phyloP scores from a whole-genome alignment of 1,140 invertebrate genomes.

The Mactra quadrangularis region DNA sequence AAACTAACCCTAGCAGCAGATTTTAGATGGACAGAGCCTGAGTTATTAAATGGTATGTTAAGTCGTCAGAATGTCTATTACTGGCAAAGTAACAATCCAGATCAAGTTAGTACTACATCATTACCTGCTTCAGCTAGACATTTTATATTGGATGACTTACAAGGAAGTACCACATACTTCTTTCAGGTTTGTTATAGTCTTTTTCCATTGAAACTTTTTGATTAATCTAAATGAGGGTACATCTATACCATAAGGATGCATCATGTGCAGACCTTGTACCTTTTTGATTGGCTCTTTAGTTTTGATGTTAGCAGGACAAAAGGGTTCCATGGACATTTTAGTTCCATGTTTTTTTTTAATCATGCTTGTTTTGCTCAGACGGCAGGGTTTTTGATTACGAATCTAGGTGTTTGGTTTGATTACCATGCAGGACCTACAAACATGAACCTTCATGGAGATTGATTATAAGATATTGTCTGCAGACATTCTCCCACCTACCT shows the following conservation, averaged over 20 bases:
- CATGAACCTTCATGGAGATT: no score
- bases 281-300: neutral
- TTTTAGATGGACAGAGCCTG: conserved; percentile 91
- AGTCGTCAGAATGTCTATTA: conserved; percentile 89
- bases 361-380: no score
- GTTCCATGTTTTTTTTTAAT: no score
- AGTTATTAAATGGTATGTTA: conserved; percentile 89
- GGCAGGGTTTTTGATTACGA: no score
- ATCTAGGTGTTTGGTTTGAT: no score
- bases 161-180: conserved; percentile 88
- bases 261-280: neutral
- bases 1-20: conserved; percentile 82
- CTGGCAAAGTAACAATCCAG: conserved; percentile 63
- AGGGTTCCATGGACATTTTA: no score
- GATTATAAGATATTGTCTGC: no score
- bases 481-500: no score
- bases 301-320: conserved; percentile 1
- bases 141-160: conserved; percentile 86
- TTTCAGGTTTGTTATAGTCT: conserved; percentile 86
- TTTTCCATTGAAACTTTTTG: conserved; percentile 85
- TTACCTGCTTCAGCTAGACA: conserved; percentile 84
- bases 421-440: no score
- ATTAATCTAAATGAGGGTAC: no score
- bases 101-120: conserved; percentile 61
- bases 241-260: no score